phyloP scores from a whole-genome alignment of 1,140 invertebrate genomes.

The Teleogryllus occipitalis region DNA sequence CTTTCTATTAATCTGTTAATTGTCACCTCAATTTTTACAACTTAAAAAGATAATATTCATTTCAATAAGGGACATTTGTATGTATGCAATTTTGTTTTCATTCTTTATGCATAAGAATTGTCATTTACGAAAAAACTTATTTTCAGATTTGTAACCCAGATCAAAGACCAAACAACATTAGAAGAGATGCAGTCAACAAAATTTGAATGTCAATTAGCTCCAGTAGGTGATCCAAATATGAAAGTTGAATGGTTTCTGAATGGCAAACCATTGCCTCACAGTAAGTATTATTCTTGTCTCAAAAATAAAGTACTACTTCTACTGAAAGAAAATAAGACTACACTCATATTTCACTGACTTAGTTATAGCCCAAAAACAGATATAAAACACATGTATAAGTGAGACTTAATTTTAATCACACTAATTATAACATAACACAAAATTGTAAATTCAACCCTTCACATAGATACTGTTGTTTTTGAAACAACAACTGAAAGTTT shows the following conservation, averaged over 20 bases:
- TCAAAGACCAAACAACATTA: conserved; percentile 67
- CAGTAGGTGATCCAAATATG: conserved; percentile 94
- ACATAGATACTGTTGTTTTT: too few relatives aligned
- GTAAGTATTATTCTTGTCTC: conserved; percentile 43
- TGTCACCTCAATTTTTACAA: too few relatives aligned
- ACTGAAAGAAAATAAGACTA: not conserved
- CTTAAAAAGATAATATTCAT: too few relatives aligned
- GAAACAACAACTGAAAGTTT: too few relatives aligned
- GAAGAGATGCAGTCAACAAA: conserved; percentile 88
- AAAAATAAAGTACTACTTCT: not conserved
- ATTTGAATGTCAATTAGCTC: conserved; percentile 88
- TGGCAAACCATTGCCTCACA: conserved; percentile 78
- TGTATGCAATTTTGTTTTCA: not conserved
- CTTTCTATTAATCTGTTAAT: too few relatives aligned
- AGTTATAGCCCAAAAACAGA: not conserved
- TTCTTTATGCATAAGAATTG: not conserved
- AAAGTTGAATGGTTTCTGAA: conserved; percentile 96
- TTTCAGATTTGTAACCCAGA: conserved; percentile 79
- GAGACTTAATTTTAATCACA: not conserved
- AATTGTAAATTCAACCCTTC: too few relatives aligned
- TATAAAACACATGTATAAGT: not conserved
- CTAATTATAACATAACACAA: not conserved
- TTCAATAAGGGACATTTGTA: too few relatives aligned
- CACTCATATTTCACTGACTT: not conserved
- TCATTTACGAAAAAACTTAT: conserved; percentile 12